Conservation (phyloP, 2,113 vertebrate species). For the Salvelinus fontinalis region DNA sequence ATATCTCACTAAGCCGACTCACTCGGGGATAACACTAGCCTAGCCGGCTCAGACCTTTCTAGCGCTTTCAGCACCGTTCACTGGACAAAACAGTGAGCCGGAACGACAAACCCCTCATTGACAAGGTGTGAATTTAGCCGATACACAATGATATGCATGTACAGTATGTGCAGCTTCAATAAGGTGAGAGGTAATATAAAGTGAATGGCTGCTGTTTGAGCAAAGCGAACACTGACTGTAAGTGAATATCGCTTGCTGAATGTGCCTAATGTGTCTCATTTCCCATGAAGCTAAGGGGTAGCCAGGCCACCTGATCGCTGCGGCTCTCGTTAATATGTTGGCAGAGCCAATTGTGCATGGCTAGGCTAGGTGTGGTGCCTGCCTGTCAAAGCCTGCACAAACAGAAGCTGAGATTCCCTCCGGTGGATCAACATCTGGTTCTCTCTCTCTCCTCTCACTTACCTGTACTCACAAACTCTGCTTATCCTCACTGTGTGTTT, state of each 20-base stretch:
- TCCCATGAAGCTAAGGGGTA: constrained; percentile 34
- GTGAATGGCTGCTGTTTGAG: neutral
- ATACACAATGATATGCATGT: constrained; percentile 17
- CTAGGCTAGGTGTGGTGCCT: constrained; percentile 41
- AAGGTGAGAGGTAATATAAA: constrained; percentile 10
- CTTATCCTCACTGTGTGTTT: no score
- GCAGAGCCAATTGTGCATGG: neutral
- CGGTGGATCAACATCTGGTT: constrained; percentile 57
- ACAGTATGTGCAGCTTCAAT: constrained; percentile 12
- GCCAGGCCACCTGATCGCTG: constrained; percentile 10
- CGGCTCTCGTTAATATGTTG: neutral
- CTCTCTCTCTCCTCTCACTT: neutral
- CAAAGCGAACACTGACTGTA: constrained; percentile 18
- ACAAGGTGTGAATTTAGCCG: constrained; percentile 12
- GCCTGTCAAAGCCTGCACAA: constrained; percentile 47
- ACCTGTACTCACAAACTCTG: no score
- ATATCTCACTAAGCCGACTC: neutral
- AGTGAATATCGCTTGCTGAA: constrained; percentile 2
- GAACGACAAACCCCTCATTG: neutral
- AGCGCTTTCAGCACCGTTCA: neutral
- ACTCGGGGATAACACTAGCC: no score
- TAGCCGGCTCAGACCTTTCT: no score
- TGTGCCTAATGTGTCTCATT: constrained; percentile 42
- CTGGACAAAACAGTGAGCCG: neutral
- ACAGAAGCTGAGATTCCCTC: constrained; percentile 50